A percentile compares a stretch with the other conserved stretches of the same genome.
phyloP scores from a whole-genome alignment of 2,888 invertebrate genomes.

The Drosophila diplacantha region DNA sequence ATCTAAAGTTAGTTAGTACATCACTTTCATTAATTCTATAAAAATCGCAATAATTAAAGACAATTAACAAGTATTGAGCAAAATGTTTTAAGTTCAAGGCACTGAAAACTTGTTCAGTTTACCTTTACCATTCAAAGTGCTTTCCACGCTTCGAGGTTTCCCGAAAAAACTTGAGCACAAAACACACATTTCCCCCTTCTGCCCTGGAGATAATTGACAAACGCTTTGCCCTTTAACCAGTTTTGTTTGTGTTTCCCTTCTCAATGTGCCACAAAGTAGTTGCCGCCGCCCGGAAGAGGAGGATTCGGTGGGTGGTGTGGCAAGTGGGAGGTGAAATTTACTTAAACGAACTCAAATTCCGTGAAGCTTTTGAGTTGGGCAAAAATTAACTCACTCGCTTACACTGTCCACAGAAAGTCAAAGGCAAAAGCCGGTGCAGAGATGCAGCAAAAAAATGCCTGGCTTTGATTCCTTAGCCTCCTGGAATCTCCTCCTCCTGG shows the following conservation, averaged over 20 bases:
- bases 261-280: conserved; percentile 36
- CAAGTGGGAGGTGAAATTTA: conserved; percentile 23
- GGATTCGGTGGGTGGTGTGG: not conserved
- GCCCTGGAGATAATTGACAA: conserved; percentile 25
- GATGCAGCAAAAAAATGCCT: conserved; percentile 47
- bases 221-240: conserved; percentile 24
- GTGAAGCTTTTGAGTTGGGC: conserved; percentile 14
- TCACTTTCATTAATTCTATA: not conserved
- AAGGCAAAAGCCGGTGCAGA: conserved; percentile 30
- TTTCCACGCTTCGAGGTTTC: not conserved
- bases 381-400: conserved; percentile 50
- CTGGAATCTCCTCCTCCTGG: conserved; percentile 18
- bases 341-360: conserved; percentile 39
- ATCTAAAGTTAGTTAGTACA: not conserved
- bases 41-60: not conserved
- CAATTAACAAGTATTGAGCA: too few relatives aligned
- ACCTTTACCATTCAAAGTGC: not conserved
- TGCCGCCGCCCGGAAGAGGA: conserved; percentile 14
- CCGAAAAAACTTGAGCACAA: not conserved
- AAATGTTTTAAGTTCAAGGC: not conserved
- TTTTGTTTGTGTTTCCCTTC: conserved; percentile 37
- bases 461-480: conserved; percentile 38
- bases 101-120: not conserved
- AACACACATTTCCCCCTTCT: conserved; percentile 13
- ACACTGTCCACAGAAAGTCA: conserved; percentile 25